These are phyloP conservation scores for Chromoteleia sp. DNA, from an alignment of 2,888 invertebrate species.

Conservation along the genomic window DNA sequence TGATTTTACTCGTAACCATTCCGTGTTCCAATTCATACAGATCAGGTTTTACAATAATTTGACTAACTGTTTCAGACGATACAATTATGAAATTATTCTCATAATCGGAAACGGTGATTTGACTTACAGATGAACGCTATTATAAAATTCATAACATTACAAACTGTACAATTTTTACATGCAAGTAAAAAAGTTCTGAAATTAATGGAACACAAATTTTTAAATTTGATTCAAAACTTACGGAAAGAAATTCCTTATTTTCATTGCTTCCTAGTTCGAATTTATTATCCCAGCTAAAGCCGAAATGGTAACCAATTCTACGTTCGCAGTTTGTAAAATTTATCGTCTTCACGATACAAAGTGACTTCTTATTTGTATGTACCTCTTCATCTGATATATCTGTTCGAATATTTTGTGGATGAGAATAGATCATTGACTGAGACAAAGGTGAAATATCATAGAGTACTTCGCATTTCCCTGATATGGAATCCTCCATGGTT, in stretches of 20 bases:
- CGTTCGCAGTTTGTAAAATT: constrained; percentile 88
- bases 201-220: too few species aligned
- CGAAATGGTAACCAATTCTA: constrained; percentile 88
- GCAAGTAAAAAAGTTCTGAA: too few species aligned
- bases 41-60: constrained; percentile 87
- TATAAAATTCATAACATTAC: too few species aligned
- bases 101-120: constrained; percentile 86
- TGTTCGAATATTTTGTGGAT: constrained; percentile 86
- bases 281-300: constrained; percentile 86
- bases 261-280: constrained; percentile 85
- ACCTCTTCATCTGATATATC: constrained; percentile 74
- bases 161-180: not conserved
- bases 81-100: constrained; percentile 88
- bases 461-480: constrained; percentile 88
- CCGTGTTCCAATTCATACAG: constrained; percentile 87
- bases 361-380: constrained; percentile 84
- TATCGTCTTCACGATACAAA: constrained; percentile 89
- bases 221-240: too few species aligned
- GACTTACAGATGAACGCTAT: constrained; percentile 86
- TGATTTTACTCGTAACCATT: constrained; percentile 87
- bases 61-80: constrained; percentile 88
- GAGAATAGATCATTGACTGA: constrained; percentile 86
- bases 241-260: constrained; percentile 86
- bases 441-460: constrained; percentile 88
- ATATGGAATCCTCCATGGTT: constrained; percentile 90